Percentiles rank a stretch among this genome's conserved stretches.
Conservation (phyloP, 1,140 invertebrate species). For the Coboldia fuscipes region DNA sequence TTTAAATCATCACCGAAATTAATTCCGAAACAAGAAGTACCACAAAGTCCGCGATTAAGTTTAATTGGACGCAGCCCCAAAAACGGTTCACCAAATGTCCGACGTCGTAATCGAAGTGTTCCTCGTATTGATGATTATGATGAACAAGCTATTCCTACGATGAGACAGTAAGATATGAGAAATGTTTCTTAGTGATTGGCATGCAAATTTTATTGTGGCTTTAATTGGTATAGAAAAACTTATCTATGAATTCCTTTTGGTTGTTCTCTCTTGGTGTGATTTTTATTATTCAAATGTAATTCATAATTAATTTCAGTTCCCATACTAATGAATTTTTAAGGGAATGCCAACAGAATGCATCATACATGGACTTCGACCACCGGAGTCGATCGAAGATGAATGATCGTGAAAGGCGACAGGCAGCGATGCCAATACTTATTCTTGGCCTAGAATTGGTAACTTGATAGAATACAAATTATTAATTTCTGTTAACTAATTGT, state of each 20-base stretch:
- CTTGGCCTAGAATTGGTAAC: constrained; percentile 70
- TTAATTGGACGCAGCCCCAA: constrained; percentile 9
- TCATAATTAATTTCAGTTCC: constrained; percentile 27
- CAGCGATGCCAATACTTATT: constrained; percentile 68
- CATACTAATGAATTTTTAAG: constrained; percentile 57
- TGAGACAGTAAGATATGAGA: constrained; percentile 55
- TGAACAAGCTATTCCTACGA: constrained; percentile 57
- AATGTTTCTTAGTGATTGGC: too few relatives aligned
- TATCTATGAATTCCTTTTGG: constrained; percentile 1
- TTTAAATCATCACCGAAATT: background rate
- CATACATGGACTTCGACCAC: constrained; percentile 27
- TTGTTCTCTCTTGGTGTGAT: constrained; percentile 1
- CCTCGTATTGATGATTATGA: constrained; percentile 65
- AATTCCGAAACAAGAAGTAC: background rate
- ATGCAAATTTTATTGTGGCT: too few relatives aligned
- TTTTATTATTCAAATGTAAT: constrained; percentile 1
- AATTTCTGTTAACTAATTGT: background rate
- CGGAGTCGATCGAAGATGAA: constrained; percentile 42
- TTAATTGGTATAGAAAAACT: too few relatives aligned
- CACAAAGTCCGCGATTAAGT: constrained; percentile 12
- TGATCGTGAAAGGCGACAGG: constrained; percentile 76
- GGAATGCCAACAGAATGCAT: constrained; percentile 36
- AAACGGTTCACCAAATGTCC: constrained; percentile 20
- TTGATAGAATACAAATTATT: background rate
- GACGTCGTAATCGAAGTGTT: constrained; percentile 52